phyloP scores from a whole-genome alignment of 1,140 invertebrate genomes.

The Atta colombica region DNA sequence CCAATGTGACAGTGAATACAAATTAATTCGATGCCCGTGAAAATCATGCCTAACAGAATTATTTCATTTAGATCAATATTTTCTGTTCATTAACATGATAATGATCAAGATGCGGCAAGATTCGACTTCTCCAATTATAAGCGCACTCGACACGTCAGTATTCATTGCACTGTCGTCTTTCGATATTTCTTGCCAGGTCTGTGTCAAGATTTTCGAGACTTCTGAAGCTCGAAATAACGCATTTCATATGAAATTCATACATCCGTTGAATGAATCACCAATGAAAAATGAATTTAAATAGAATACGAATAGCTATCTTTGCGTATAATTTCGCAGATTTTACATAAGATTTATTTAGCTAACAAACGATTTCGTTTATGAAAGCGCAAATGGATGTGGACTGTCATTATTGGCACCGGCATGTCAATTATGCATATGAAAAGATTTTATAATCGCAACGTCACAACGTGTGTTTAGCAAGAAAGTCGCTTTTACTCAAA shows the following conservation, averaged over 20 bases:
- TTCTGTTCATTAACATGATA: slow-evolving; percentile 69
- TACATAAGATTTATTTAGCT: slow-evolving; percentile 3
- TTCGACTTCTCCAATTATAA: slow-evolving; percentile 67
- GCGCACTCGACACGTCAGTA: slow-evolving; percentile 65
- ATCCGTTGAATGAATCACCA: background rate
- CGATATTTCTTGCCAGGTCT: slow-evolving; percentile 76
- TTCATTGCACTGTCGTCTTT: slow-evolving; percentile 76
- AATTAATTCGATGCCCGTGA: slow-evolving; percentile 15
- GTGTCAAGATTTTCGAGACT: slow-evolving; percentile 50
- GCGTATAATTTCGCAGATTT: background rate
- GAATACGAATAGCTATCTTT: slow-evolving; percentile 9
- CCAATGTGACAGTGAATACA: background rate
- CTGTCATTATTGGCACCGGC: background rate
- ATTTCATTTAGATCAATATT: slow-evolving; percentile 7
- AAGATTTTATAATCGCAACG: slow-evolving; percentile 13
- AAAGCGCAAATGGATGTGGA: slow-evolving; percentile 36
- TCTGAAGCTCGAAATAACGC: slow-evolving; percentile 30
- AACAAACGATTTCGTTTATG: slow-evolving; percentile 16
- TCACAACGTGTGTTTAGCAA: background rate
- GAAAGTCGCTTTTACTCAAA: background rate
- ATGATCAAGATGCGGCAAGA: slow-evolving; percentile 70
- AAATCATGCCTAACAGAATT: background rate
- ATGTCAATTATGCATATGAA: slow-evolving; percentile 11
- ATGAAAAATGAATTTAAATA: background rate
- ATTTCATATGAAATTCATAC: background rate